Base-by-base conservation (phyloP, 2,888 invertebrate genomes). In the Euspilapteryx auroguttella region DNA sequence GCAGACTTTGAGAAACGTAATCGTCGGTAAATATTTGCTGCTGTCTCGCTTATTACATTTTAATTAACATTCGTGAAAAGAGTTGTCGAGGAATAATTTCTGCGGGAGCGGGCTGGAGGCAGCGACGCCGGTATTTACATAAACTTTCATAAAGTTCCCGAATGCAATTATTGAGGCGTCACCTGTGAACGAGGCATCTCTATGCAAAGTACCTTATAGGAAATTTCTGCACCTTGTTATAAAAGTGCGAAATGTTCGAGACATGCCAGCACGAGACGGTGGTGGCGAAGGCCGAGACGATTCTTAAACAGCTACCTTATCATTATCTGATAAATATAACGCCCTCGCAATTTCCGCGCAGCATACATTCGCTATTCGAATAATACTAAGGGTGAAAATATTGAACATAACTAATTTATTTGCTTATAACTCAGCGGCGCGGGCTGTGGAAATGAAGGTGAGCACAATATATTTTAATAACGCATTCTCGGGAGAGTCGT, bases 381-480 rank as follows among this genome's bases (percentile, higher is more conserved):
- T 61, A 64, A 57, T 53, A 57, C 62, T 63, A 58, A 61, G 68
- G 65, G 66, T 58, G 68, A 64, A 65, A 63, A 64, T 64, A 65
- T 65, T 55, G 61, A 55, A 58, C 47, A 59, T 61, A 59, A 64
- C 66, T 69, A 69, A 68, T 68, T 68, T 66, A 63, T 66, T 61
- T 55, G 50, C 52, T 45, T 44, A 42, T 47, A 49, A 45, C 41
- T 15, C 13, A 11, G 45, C 44, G 40, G 43, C 24, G 27, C 28
- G 29, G 49, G 45, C 41, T 36, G 49, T 50, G 51, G 49, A 49
- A 56, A 57, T 55, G 53, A 56, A 62, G 55, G 55, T 53, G 50
- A 55, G 52, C 53, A 58, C 62, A 62, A 66, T 75, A 71, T 66
- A 73, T 73, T 71, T 69, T 69, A 71, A 73, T 75, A 71, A 69